These are phyloP conservation scores for Megalops atlanticus DNA, from an alignment of 2,113 vertebrate species.

Conservation along the genomic window DNA sequence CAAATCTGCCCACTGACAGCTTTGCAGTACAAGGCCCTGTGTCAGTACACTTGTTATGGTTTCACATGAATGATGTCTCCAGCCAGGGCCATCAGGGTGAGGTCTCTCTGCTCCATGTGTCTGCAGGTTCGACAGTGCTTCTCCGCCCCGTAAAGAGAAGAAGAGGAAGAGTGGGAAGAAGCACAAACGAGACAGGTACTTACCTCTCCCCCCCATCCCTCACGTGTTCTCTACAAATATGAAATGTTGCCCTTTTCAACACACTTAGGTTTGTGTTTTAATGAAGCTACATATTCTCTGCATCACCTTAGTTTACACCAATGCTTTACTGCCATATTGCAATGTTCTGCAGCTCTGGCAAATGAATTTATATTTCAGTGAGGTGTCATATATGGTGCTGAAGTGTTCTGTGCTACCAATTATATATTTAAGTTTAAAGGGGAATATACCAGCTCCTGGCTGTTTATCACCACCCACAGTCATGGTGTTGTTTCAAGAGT, in stretches of 20 bases:
- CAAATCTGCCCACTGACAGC: neutral
- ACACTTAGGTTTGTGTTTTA: too few species aligned
- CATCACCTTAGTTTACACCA: too few species aligned
- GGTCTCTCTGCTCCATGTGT: neutral
- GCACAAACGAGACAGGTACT: constrained; percentile 78
- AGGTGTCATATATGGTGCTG: neutral
- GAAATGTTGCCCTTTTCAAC: too few species aligned
- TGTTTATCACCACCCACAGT: neutral
- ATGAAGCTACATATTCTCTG: too few species aligned
- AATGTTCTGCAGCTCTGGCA: neutral
- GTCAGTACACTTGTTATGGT: neutral
- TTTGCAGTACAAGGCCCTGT: neutral
- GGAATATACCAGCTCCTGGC: too few species aligned
- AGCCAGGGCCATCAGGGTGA: neutral
- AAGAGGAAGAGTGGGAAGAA: constrained; percentile 75
- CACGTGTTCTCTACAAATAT: neutral
- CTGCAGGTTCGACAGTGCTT: constrained; percentile 72
- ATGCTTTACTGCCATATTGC: neutral
- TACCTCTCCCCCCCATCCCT: neutral
- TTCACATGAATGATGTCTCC: neutral
- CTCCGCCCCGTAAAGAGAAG: constrained; percentile 75
- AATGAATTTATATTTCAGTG: too few species aligned
- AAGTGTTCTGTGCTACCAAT: neutral
- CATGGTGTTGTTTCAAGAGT: neutral
- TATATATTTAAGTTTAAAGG: too few species aligned